Conservation (phyloP, 2,113 vertebrate genomes). For the Prolemur simus region DNA sequence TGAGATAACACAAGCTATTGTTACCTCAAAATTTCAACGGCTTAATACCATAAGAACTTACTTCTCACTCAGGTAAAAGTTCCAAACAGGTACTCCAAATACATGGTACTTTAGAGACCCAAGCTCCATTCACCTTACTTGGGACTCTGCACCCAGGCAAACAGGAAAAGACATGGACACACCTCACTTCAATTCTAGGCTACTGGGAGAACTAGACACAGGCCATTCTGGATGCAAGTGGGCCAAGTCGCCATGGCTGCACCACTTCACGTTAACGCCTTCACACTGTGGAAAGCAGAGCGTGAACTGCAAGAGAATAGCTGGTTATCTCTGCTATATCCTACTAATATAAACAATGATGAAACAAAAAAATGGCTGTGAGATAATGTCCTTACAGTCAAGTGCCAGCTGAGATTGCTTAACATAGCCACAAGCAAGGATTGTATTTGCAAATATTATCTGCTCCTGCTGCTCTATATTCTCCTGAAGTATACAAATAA, state of each 20-base stretch:
- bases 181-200: not conserved
- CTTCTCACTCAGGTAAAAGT: not conserved
- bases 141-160: not conserved
- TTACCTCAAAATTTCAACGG: not conserved
- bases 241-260: not conserved
- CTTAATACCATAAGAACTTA: not conserved
- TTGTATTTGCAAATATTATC: not conserved
- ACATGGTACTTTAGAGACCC: not conserved
- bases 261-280: not conserved
- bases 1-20: not conserved
- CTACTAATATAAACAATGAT: not conserved
- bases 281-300: not conserved
- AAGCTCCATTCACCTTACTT: not conserved
- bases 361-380: not conserved
- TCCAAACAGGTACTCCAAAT: not conserved
- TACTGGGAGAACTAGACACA: not conserved
- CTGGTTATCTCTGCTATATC: not conserved
- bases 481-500: not conserved
- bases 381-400: not conserved
- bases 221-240: not conserved
- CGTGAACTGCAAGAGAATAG: not conserved
- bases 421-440: not conserved
- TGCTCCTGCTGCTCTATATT: not conserved
- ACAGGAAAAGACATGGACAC: not conserved
- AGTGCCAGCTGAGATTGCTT: not conserved